Evolutionary conservation across 2,797 vertebrate genomes (phyloP), one percentile per base, ranked within the genome.

Genomic region (Lemur catta): DNA sequence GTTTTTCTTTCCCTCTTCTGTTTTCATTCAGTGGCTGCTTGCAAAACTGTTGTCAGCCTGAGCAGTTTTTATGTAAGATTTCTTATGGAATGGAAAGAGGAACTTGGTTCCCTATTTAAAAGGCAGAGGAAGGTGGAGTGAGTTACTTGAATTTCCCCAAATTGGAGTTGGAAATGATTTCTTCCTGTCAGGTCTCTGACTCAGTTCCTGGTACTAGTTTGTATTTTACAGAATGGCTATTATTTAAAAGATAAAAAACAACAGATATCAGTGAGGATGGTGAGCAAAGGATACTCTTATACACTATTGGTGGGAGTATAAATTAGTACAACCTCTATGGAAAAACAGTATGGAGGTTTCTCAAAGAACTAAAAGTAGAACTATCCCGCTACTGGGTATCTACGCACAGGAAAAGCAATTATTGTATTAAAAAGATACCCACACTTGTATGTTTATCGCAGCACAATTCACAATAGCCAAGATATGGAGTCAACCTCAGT

Each of bases 91-190:
- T 69, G 10, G 50, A 85, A 94, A 91, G 79, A 75, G 71, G 59
- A 95, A 93, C n/a, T 78, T 48, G 20, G 8, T 57, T 93, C 15
- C 63, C 28, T 11, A 71, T 78, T 82, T 67, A 69, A 7, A 80
- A 88, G 20, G 12, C 59, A 61, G n/a, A 30, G n/a, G 12, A 46
- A 48, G 9, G 26, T 57, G 46, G 59, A 52, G 63, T 13, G 46
- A 84, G 63, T 91, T 90, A 94, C 41, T 94, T 95, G 57, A 78
- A 91, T 81, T 95, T 81, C 71, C 43, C 4, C 33, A 67, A 85
- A 75, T 41, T 86, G 30, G 38, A 87, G 28, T 63, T 75, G 71
- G 46, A 93, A 87, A 59, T 75, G 28, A 18, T 89, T 95, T 93
- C 11, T 90, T 75, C 43, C 96, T 94, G 43, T 72, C 46, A 87